Evolutionary conservation across 2,797 vertebrate genomes (phyloP), one percentile per base, ranked within the genome.

Genomic region (Gymnocypris eckloni): DNA sequence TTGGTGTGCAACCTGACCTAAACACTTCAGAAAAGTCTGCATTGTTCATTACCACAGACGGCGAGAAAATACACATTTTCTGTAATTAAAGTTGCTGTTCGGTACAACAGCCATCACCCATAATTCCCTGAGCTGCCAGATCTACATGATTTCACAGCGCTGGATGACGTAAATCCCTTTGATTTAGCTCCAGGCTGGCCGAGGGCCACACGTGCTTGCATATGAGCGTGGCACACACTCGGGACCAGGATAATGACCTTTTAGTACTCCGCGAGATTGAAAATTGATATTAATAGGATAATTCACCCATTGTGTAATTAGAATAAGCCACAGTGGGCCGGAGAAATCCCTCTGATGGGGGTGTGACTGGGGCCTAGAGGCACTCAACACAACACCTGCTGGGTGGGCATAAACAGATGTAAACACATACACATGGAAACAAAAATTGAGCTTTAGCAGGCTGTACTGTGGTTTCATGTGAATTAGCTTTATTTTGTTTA

Each of bases 211-310:
- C 81, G 80, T 84, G 84, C 70, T 37, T n/a, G 79, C 10, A 9
- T 77, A 10, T 67, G 80, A 64, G 80, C 2, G 48, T 39, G 54
- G n/a, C 56, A 43, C 64, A 64, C 85, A 76, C 83, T 45, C 18
- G 73, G 86, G 82, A 84, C 25, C 3, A 8, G 83, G 79, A 81
- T 87, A 82, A 86, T 87, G 82, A 86, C 52, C 67, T 79, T 77
- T 73, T 71, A 79, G 69, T 69, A 33, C 59, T 83, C 69, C 9
- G 39, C 22, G 18, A 87, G 79, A 88, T 88, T 88, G 82, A 56
- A 87, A 87, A 84, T 72, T 82, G 85, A 82, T 88, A 88, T 87
- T 88, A 88, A 87, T 88, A 87, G 87, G 54, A 67, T 54, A 72
- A 54, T 75, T 82, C 56, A 18, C 48, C 73, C 82, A 78, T 87